Evolutionary conservation across 1,140 invertebrate genomes (phyloP).

Genomic region (Eupeodes corollae): DNA sequence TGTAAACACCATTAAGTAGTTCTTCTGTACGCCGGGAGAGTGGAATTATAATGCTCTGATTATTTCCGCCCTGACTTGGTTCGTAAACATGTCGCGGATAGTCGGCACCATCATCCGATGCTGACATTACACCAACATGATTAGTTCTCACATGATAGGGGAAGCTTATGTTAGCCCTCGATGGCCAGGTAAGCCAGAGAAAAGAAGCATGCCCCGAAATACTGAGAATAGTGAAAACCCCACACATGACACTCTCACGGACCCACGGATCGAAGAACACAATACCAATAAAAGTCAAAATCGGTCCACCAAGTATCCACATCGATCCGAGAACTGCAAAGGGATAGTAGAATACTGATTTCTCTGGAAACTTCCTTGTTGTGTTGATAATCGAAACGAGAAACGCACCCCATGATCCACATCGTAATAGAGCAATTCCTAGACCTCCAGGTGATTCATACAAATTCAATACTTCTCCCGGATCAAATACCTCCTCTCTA

Average conservation of each 20-base stretch:
- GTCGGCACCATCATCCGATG: constrained; percentile 49
- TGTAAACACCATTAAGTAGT: constrained; percentile 40
- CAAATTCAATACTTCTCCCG: constrained; percentile 49
- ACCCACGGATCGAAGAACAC: constrained; percentile 79
- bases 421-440: constrained; percentile 60
- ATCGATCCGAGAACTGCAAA: constrained; percentile 68
- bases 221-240: constrained; percentile 62
- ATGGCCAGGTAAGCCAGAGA: constrained; percentile 68
- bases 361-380: constrained; percentile 71
- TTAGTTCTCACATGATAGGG: constrained; percentile 77
- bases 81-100: constrained; percentile 40
- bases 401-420: constrained; percentile 76
- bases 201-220: constrained; percentile 75
- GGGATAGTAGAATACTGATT: constrained; percentile 58
- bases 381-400: constrained; percentile 71
- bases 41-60: constrained; percentile 46
- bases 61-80: constrained; percentile 4
- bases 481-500: constrained; percentile 35
- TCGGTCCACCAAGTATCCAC: constrained; percentile 71
- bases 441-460: constrained; percentile 85
- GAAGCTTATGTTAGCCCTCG: constrained; percentile 72
- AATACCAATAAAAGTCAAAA: constrained; percentile 71
- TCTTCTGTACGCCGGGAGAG: constrained; percentile 43
- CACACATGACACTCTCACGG: constrained; percentile 55
- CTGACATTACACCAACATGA: constrained; percentile 56